Evolutionary conservation across 2,113 vertebrate species (phyloP).

Genomic region (Jacana jacana): DNA sequence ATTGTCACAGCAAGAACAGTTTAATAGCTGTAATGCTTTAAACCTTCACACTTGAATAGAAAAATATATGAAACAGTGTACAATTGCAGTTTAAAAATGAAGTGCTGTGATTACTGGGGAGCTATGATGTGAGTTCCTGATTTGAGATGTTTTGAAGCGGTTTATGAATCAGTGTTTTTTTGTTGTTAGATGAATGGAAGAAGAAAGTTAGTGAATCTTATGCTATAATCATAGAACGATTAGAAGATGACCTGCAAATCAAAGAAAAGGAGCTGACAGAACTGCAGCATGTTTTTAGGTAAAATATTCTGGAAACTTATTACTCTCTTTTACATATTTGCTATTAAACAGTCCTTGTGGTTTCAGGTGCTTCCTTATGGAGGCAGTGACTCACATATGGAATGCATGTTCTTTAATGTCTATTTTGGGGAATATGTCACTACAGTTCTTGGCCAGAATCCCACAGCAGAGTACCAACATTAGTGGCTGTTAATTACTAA

Average conservation of each 20-base stretch:
- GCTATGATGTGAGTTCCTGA: not conserved
- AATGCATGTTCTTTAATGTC: not conserved
- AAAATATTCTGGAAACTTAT: not conserved
- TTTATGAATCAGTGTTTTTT: not conserved
- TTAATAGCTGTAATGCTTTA: slow-evolving; percentile 36
- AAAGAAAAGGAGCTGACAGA: slow-evolving; percentile 85
- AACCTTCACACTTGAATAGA: slow-evolving; percentile 22
- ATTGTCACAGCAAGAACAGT: not conserved
- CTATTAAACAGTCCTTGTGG: not conserved
- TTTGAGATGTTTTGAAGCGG: not conserved
- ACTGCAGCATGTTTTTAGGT: slow-evolving; percentile 89
- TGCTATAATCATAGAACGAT: slow-evolving; percentile 79
- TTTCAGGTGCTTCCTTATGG: not conserved
- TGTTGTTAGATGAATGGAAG: slow-evolving; percentile 91
- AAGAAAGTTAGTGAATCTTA: slow-evolving; percentile 96
- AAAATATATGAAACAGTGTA: not conserved
- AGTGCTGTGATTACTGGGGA: not conserved
- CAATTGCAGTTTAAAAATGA: not conserved
- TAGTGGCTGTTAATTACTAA: not conserved
- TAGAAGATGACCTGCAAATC: slow-evolving; percentile 89
- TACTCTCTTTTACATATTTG: not conserved
- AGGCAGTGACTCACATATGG: not conserved
- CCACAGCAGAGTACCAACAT: not conserved
- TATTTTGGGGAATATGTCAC: not conserved
- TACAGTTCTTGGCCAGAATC: not conserved